These are phyloP conservation scores for Papilio helenus DNA, from an alignment of 1,140 invertebrate species.

Conservation along the genomic window DNA sequence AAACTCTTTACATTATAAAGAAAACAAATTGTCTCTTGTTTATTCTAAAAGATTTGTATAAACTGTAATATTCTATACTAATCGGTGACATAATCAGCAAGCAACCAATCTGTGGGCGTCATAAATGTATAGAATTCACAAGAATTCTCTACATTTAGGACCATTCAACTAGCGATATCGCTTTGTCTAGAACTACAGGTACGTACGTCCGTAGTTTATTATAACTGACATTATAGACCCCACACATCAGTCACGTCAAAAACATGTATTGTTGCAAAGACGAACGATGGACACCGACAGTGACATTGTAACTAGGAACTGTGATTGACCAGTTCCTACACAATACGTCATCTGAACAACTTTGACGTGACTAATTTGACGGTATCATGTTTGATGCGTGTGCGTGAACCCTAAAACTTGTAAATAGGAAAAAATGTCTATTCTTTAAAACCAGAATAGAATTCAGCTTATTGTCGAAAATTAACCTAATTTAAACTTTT, in stretches of 20 bases:
- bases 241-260: not conserved
- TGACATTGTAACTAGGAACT: slow-evolving; percentile 4
- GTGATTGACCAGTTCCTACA: not conserved
- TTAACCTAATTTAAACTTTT: no score
- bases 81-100: not conserved
- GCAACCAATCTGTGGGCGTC: not conserved
- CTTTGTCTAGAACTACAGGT: not conserved
- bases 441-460: no score
- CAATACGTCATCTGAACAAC: not conserved
- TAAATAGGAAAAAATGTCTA: not conserved
- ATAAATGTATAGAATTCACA: not conserved
- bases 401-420: not conserved
- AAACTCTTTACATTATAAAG: no score
- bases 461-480: no score
- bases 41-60: not conserved
- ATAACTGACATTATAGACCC: not conserved
- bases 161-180: not conserved
- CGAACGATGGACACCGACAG: not conserved
- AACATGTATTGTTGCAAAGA: slow-evolving; percentile 14
- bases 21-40: no score
- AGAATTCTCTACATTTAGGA: not conserved
- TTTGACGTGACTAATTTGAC: not conserved
- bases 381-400: not conserved
- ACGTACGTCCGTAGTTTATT: not conserved
- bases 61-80: not conserved